Base-by-base conservation (phyloP, 2,113 vertebrate genomes). In the Raja brachyura region DNA sequence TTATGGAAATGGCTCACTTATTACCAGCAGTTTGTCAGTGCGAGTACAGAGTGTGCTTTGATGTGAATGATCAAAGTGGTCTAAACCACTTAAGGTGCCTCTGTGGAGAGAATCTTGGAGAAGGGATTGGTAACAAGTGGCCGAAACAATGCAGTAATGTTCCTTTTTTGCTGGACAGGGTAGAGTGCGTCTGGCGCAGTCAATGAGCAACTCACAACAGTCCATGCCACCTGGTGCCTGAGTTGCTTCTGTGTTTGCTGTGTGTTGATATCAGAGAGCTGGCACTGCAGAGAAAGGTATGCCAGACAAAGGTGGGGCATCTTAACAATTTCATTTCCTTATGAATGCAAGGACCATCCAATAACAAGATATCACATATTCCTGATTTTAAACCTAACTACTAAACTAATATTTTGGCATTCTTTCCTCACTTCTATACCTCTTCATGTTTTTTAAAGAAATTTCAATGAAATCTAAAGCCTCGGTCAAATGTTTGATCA, bases 21-120 rank as follows among this genome's bases (percentile, higher is more conserved):
- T 92, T 92, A 92, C 90, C 66, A 11, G 39, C 33, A 54, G 66
- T 73, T 73, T 73, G 39, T 48, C 66, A 92, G 33, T 73, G 68
- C 28, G 39, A 92, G 66, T 74, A 73, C 90, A 74, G 39, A 92
- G 68, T 1, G 66, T 74, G 90, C 90, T 92, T 92, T 92, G 90
- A 92, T 73, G 68, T 92, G 33, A 73, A 14, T 70, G 88, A 92
- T 92, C 88, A 92, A 92, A 92, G 88, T 73, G 33, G 68, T 74
- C 90, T 28, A 73, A 68, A 73, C 66, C 25, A 73, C 90, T 92
- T 73, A 73, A 70, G 68, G 90, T 73, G 33, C 66, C 68, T 68
- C 68, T 54, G 33, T 74, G 20, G 33, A 48, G 66, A 73, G 33
- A 39, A 54, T 92, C 33, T 25, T 92, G 90, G 90, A 92, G 66